Evolutionary conservation across 2,888 invertebrate species (phyloP).

Genomic region (Acanthacorydalis orientalis): DNA sequence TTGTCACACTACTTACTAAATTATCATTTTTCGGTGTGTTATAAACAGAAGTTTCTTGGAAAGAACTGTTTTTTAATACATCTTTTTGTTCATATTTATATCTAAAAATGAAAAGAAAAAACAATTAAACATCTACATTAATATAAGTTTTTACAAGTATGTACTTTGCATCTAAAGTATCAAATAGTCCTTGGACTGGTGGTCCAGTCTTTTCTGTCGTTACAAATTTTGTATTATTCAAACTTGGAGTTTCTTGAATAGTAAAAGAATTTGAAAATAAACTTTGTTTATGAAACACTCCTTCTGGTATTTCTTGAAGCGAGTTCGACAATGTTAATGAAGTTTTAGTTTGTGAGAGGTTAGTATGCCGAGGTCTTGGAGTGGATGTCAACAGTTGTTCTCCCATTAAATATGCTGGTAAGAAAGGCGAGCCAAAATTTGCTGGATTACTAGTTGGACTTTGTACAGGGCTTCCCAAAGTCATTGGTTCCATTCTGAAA

Average conservation of each 20-base stretch:
- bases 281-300: slow-evolving; percentile 10
- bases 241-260: slow-evolving; percentile 8
- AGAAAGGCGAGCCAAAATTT: slow-evolving; percentile 30
- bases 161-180: slow-evolving; percentile 29
- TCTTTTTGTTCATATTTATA: not conserved
- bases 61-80: not conserved
- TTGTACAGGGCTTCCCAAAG: slow-evolving; percentile 59
- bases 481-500: slow-evolving; percentile 64
- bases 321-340: slow-evolving; percentile 20
- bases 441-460: slow-evolving; percentile 31
- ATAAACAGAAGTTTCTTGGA: too few species aligned
- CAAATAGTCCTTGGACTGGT: slow-evolving; percentile 51
- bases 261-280: slow-evolving; percentile 10
- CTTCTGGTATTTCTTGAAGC: slow-evolving; percentile 16
- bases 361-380: slow-evolving; percentile 31
- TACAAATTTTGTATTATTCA: slow-evolving; percentile 26
- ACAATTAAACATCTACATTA: not conserved
- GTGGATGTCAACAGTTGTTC: slow-evolving; percentile 42
- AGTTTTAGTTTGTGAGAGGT: slow-evolving; percentile 37
- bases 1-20: not conserved
- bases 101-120: not conserved
- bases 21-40: too few species aligned
- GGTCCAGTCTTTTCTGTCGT: slow-evolving; percentile 44
- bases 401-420: slow-evolving; percentile 65
- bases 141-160: not conserved